Conservation (phyloP, 2,113 vertebrate species). For the Pyxicephalus adspersus region DNA sequence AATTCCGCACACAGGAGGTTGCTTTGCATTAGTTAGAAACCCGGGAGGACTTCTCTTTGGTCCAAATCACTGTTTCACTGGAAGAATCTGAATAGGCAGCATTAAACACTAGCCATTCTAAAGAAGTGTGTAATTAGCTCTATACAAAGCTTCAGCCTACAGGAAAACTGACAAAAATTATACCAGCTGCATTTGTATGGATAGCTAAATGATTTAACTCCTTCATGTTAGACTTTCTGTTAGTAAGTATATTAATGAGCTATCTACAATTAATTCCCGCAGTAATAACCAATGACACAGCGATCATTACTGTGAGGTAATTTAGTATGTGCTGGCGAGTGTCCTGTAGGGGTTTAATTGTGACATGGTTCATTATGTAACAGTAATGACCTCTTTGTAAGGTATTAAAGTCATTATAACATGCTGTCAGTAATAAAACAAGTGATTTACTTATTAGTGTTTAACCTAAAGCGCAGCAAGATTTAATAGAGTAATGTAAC, state of each 20-base stretch:
- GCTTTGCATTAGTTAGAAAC: conserved; percentile 30
- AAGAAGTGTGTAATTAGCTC: conserved; percentile 43
- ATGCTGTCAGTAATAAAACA: conserved; percentile 64
- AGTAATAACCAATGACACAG: conserved; percentile 80
- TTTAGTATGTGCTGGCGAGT: conserved; percentile 70
- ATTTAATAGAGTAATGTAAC: conserved; percentile 48
- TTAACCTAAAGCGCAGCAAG: conserved; percentile 49
- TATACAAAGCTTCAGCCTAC: conserved; percentile 44
- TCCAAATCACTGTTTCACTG: conserved; percentile 33
- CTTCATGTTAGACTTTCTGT: conserved; percentile 63
- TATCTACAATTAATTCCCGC: conserved; percentile 77
- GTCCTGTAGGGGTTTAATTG: conserved; percentile 68
- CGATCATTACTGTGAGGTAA: conserved; percentile 76
- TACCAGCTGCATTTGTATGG: conserved; percentile 45
- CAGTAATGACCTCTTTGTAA: conserved; percentile 72
- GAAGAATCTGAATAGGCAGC: conserved; percentile 40
- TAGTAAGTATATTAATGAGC: conserved; percentile 74
- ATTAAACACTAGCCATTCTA: conserved; percentile 38
- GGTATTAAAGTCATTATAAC: conserved; percentile 66
- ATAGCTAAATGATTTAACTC: conserved; percentile 65
- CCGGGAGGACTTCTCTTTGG: conserved; percentile 39
- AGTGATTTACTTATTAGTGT: conserved; percentile 60
- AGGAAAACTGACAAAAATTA: conserved; percentile 33
- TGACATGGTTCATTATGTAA: conserved; percentile 74
- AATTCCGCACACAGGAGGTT: conserved; percentile 38